Percentiles rank a stretch among this genome's conserved stretches.
These are phyloP conservation scores for Recurvirostra avosetta DNA, from an alignment of 2,113 vertebrate genomes.

Conservation along the genomic window DNA sequence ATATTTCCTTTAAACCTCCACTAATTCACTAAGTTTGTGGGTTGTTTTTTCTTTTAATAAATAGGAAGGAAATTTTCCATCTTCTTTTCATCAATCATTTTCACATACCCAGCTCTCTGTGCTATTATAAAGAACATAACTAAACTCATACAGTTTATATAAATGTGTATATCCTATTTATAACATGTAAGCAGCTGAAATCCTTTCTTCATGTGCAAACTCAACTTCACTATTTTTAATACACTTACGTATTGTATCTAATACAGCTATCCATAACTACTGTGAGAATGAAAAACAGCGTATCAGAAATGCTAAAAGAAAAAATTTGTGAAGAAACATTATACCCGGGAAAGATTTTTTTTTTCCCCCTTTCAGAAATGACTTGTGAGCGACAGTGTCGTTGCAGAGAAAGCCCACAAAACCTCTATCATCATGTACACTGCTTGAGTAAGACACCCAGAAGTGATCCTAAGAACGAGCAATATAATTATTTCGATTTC, in stretches of 20 bases:
- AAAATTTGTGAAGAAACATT: neutral
- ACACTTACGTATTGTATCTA: neutral
- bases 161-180: neutral
- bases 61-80: neutral
- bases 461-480: neutral
- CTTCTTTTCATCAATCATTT: neutral
- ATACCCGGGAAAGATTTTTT: neutral
- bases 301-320: neutral
- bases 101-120: neutral
- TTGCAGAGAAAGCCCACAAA: neutral
- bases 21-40: neutral
- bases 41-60: neutral
- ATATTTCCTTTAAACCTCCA: neutral
- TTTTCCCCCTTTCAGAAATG: neutral
- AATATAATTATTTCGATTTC: neutral
- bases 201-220: neutral
- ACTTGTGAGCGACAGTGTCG: neutral
- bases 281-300: neutral
- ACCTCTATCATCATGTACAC: fast-evolving
- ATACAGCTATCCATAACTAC: neutral
- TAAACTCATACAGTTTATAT: neutral
- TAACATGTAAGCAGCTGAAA: neutral
- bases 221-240: neutral
- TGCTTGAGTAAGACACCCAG: neutral
- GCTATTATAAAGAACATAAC: neutral